Evolutionary conservation across 2,888 invertebrate species (phyloP).

Genomic region (Ephialtes manifestator): DNA sequence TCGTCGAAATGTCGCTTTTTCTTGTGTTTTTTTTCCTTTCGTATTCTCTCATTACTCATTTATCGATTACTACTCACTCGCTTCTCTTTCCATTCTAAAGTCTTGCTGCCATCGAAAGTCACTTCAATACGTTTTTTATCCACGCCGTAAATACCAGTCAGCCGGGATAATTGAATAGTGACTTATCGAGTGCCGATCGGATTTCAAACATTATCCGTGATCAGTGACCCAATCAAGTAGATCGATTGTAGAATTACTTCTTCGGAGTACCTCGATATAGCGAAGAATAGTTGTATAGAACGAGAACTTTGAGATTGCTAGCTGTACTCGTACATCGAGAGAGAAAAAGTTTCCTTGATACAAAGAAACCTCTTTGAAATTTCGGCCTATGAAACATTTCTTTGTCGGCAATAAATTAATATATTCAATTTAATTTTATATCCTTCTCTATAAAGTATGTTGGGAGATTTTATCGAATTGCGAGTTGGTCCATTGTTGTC

Average conservation of each 20-base stretch:
- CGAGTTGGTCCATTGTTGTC: too few species aligned
- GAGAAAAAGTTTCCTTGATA: too few species aligned
- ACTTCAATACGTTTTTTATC: not conserved
- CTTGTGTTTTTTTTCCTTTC: not conserved
- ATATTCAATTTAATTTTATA: too few species aligned
- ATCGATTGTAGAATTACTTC: conserved; percentile 30
- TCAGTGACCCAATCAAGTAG: not conserved
- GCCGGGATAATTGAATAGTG: conserved; percentile 13
- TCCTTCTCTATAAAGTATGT: too few species aligned
- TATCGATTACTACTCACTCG: not conserved
- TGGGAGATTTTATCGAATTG: too few species aligned
- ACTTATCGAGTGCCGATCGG: conserved; percentile 35
- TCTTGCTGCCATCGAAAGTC: not conserved
- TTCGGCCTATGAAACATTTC: too few species aligned
- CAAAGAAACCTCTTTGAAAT: too few species aligned
- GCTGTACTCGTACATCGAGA: not conserved
- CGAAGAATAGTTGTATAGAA: not conserved
- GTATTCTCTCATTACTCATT: not conserved
- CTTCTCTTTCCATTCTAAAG: not conserved
- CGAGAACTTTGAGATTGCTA: not conserved
- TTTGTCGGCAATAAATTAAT: too few species aligned
- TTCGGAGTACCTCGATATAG: not conserved
- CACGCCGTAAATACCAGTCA: too few species aligned
- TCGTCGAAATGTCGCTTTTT: not conserved
- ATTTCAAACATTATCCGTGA: conserved; percentile 12